These are phyloP conservation scores for Halichondria panicea DNA, from an alignment of 37 sponge, comb jelly and placozoan species.

Conservation along the genomic window DNA sequence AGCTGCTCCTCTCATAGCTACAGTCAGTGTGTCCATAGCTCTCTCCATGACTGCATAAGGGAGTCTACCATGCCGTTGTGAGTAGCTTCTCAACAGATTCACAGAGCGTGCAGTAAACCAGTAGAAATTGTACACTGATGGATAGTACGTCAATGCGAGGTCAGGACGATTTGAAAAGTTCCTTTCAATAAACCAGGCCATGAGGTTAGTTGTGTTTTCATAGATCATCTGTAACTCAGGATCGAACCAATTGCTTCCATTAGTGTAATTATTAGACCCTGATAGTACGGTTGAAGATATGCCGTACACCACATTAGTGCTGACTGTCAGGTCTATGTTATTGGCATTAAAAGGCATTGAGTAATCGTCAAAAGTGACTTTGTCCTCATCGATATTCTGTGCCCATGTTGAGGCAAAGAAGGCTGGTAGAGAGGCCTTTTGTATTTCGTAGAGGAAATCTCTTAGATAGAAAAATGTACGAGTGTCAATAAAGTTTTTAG, in stretches of 20 bases:
- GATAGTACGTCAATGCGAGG: conserved; percentile 56
- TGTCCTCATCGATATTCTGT: conserved; percentile 28
- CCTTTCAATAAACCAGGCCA: conserved; percentile 24
- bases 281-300: conserved; percentile 31
- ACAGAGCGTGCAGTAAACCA: conserved; percentile 60
- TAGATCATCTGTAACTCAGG: conserved; percentile 49
- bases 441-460: conserved; percentile 25
- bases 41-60: conserved; percentile 36
- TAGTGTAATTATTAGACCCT: neutral
- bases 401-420: conserved; percentile 35
- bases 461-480: conserved; percentile 43
- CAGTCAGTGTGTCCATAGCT: conserved; percentile 14
- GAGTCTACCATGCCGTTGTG: neutral
- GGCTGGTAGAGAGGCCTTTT: neutral
- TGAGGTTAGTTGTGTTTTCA: conserved; percentile 37
- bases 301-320: conserved; percentile 49
- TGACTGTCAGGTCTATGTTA: conserved; percentile 55
- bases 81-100: conserved; percentile 29
- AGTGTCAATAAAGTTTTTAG: conserved; percentile 38
- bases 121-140: conserved; percentile 55
- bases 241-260: conserved; percentile 42
- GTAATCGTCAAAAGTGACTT: neutral
- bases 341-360: conserved; percentile 47
- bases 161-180: conserved; percentile 58
- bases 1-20: conserved; percentile 11